These are phyloP conservation scores for Chloroceryle inda DNA, from an alignment of 2,797 vertebrate species.

Conservation along the genomic window DNA sequence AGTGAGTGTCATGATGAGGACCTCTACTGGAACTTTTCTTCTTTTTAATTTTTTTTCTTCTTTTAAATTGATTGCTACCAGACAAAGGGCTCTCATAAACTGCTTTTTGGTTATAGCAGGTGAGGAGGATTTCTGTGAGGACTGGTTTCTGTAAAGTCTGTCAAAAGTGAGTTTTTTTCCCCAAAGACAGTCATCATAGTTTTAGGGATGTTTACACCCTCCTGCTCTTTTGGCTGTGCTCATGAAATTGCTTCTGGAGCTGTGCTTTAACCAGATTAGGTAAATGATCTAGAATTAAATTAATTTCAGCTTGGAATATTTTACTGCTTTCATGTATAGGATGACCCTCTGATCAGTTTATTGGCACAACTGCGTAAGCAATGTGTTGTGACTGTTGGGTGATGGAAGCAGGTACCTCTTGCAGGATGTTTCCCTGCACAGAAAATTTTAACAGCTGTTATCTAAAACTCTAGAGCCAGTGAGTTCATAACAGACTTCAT, in stretches of 20 bases:
- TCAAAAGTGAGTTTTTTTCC: not conserved
- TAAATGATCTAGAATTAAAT: not conserved
- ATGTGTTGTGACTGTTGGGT: not conserved
- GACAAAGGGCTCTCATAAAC: not conserved
- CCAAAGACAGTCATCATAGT: not conserved
- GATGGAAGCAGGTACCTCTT: not conserved
- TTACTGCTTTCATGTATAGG: not conserved
- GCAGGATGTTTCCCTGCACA: not conserved
- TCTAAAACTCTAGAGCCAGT: not conserved
- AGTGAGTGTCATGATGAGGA: not conserved
- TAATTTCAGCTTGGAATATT: not conserved
- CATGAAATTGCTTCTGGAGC: not conserved
- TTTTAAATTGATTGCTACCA: not conserved
- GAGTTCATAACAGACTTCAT: not conserved
- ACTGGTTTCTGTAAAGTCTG: not conserved
- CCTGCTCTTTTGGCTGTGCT: not conserved
- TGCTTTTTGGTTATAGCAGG: not conserved
- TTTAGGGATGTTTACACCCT: not conserved
- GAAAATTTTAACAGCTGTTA: not conserved
- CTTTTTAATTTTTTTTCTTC: no score
- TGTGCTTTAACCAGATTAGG: not conserved
- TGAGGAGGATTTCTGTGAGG: not conserved
- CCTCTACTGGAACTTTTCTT: not conserved
- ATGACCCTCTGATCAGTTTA: not conserved
- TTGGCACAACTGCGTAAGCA: not conserved